Evolutionary conservation across 2,113 vertebrate genomes (phyloP), one percentile per base, ranked within the genome.

Genomic region (Entelurus aequoreus): DNA sequence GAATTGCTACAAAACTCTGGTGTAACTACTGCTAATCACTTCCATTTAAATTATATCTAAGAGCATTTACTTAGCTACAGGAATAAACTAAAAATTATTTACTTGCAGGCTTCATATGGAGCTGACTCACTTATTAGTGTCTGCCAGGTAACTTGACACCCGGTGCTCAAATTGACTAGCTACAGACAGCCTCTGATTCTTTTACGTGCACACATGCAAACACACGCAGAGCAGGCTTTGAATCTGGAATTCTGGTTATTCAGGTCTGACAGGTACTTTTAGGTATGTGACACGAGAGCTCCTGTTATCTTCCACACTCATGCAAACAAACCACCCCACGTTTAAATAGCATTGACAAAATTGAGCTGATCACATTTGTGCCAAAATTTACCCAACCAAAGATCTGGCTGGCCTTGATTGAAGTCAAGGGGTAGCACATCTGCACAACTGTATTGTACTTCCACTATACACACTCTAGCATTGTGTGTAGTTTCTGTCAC

Each of bases 231-330:
- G 8, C 3, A 6, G 21, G 38, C 53, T 53, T 52, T 35, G 48
- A 37, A 61, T 49, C 59, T 53, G 73, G 48, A 73, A 77, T 79
- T 67, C 69, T 58, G 49, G 73, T 65, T 28, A 12, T 66, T 74
- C 82, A 70, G 75, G 80, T 84, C 58, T 44, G 65, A 79, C 82
- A 62, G 71, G 80, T 80, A 84, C 36, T 65, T 59, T 48, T 54
- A 42, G 40, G 55, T 44, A 57, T 57, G 55, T 44, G 55, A 13
- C 55, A 57, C 8, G 5, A 53, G 51, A 57, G 55, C 40, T 21
- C 40, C 16, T 57, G 38, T 44, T 56, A 57, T 57, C 16, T 44
- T 57, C 40, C 37, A 21, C 55, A 6, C 55, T 44, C 16, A 5
- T 57, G 54, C 38, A 57, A n/a, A 55, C 54, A 10, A 56, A 57